Evolutionary conservation across 2,797 vertebrate species (phyloP), one percentile per base, ranked within the genome.

Genomic region (Notoglanidium macrostoma): DNA sequence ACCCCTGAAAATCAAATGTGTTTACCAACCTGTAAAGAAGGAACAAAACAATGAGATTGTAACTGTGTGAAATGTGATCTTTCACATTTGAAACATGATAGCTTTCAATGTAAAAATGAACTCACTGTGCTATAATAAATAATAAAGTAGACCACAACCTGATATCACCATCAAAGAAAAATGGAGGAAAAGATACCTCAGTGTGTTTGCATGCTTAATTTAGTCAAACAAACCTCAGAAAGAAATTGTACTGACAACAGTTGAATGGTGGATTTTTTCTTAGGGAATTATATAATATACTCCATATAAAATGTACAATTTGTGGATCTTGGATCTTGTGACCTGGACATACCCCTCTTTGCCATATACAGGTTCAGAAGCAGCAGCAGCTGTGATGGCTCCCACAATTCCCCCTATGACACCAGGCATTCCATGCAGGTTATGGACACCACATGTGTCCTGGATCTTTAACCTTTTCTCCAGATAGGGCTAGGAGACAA

Each of bases 391-490:
- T 0, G 97, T 97, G 89, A 99, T 95, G 2, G 98, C 98, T 0
- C 98, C 98, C 72, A 98, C 98, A 5, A 99, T 97, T 87, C 97
- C 97, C 0, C 98, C 98, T 26, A 99, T 96, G 78, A 99, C 87
- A 32, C 98, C 98, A 0, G 98, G 98, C 93, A 99, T 96, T 81
- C 94, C 98, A 0, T 99, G 98, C 35, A 99, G 96, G 93, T 99
- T 99, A 93, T 99, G 97, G 90, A 99, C 93, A 61, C 98, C 98
- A 65, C 98, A 99, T 0, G 98, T 99, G 91, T 99, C 98, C 88
- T 99, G 98, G 91, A 99, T 97, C 86, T 95, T 96, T 73, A 99
- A 88, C 84, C 91, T 87, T 85, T 96, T 96, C 81, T 98, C 97
- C 95, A 99, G 89, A 90, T 98, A 95, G 0, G 98, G 98, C 98